Evolutionary conservation across 2,113 vertebrate genomes (phyloP), one percentile per base, ranked within the genome.

Genomic region (Pedetes capensis): DNA sequence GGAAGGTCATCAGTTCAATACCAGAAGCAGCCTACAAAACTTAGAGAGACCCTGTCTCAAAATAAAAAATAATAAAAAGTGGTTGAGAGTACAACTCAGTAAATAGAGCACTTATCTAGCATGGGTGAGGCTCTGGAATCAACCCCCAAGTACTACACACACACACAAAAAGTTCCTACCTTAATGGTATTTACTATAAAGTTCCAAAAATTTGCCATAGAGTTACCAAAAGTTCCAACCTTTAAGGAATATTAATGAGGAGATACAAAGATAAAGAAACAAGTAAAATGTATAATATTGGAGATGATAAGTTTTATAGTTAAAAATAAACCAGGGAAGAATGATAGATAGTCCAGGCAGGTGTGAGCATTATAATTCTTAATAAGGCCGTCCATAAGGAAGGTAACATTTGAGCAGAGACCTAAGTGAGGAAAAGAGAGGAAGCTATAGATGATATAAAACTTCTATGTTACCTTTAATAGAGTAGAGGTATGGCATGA

Each of bases 311-410:
- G 17, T 93, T 71, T 23, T 71, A 3, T 87, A 32, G 3, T 23
- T 96, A 80, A 96, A 89, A 89, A 64, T 90, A 92, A 93, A 87
- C 39, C 76, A 44, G n/a, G 16, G 42, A 94, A 75, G 10, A 20
- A 68, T 23, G n/a, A 69, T 51, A 78, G n/a, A 4, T 59, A 51
- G 16, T 42, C 0, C 22, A 75, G 68, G 59, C 14, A 74, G 63
- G 55, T 88, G 89, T 63, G 71, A 69, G 10, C 23, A 37, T 89
- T 96, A 23, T 83, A 91, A 89, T 91, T 93, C 85, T 71, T 86
- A 86, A 85, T 81, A 88, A 51, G 18, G 8, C 29, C 14, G 32
- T 93, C 22, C 16, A 39, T 93, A 82, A 47, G 25, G 20, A 91
- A 76, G 12, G 11, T 92, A 27, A 69, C 64, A 80, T 83, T 51